Evolutionary conservation across 2,888 invertebrate genomes (phyloP).

Genomic region (Iphiclides podalirius): DNA sequence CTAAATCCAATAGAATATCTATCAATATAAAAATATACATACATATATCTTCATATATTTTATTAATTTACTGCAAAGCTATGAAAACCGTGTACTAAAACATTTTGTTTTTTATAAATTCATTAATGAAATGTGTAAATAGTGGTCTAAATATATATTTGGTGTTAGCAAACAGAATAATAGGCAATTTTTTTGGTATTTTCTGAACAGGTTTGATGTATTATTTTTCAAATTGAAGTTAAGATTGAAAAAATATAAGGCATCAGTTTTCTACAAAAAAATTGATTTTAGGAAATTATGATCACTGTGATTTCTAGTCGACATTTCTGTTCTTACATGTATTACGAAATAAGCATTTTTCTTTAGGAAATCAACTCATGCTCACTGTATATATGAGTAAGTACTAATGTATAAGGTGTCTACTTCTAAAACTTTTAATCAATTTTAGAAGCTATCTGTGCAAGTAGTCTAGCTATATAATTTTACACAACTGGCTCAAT

Average conservation of each 20-base stretch:
- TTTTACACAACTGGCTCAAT: too few species aligned
- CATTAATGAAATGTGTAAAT: too few species aligned
- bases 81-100: too few species aligned
- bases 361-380: constrained; percentile 51
- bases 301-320: constrained; percentile 71
- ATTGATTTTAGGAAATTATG: constrained; percentile 30
- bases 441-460: too few species aligned
- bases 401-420: constrained; percentile 37
- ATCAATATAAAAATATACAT: too few species aligned
- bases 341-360: constrained; percentile 63
- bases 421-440: too few species aligned
- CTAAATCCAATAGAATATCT: too few species aligned
- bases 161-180: background rate
- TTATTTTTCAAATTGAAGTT: constrained; percentile 5
- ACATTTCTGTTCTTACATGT: constrained; percentile 51
- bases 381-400: constrained; percentile 49
- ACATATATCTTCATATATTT: too few species aligned
- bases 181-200: background rate
- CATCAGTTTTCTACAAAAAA: background rate
- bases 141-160: background rate
- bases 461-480: too few species aligned
- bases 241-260: too few species aligned
- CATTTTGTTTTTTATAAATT: too few species aligned
- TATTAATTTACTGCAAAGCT: too few species aligned
- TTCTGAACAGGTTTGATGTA: background rate